A percentile compares a stretch with the other conserved stretches of the same genome.
Conservation (phyloP, 2,888 invertebrate species). For the Clanis bilineata region DNA sequence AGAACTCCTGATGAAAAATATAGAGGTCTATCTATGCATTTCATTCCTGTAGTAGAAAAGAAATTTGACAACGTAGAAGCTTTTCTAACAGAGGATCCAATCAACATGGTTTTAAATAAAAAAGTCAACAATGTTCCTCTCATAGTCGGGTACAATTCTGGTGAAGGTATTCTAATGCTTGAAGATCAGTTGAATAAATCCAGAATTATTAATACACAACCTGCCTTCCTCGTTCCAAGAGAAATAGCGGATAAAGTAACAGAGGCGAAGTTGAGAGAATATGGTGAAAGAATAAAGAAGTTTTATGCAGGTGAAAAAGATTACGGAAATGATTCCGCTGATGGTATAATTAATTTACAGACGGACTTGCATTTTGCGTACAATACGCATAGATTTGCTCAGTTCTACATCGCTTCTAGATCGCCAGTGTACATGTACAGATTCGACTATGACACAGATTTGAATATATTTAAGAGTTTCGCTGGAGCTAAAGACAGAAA, state of each 20-base stretch:
- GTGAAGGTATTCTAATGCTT: slow-evolving; percentile 51
- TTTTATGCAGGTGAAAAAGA: slow-evolving; percentile 49
- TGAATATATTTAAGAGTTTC: slow-evolving; percentile 52
- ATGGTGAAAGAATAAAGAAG: slow-evolving; percentile 47
- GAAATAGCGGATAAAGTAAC: slow-evolving; percentile 43
- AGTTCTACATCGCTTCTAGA: slow-evolving; percentile 39
- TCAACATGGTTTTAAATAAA: slow-evolving; percentile 41
- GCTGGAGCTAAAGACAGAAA: slow-evolving; percentile 34
- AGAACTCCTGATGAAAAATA: slow-evolving; percentile 49
- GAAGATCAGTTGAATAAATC: slow-evolving; percentile 40
- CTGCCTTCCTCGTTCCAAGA: slow-evolving; percentile 47
- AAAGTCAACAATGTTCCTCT: slow-evolving; percentile 50
- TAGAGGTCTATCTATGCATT: slow-evolving; percentile 52
- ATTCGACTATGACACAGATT: slow-evolving; percentile 54
- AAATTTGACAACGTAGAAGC: slow-evolving; percentile 43
- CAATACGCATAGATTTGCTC: slow-evolving; percentile 48
- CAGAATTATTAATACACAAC: slow-evolving; percentile 41
- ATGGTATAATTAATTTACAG: slow-evolving; percentile 41
- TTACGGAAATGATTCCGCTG: slow-evolving; percentile 34
- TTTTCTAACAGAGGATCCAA: slow-evolving; percentile 50
- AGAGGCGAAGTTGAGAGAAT: slow-evolving; percentile 36
- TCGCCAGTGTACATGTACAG: slow-evolving; percentile 50
- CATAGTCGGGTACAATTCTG: slow-evolving; percentile 55
- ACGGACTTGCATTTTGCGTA: slow-evolving; percentile 51
- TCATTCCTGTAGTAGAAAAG: slow-evolving; percentile 57